Evolutionary conservation across 2,888 invertebrate genomes (phyloP).

Genomic region (Troides oblongomaculatus): DNA sequence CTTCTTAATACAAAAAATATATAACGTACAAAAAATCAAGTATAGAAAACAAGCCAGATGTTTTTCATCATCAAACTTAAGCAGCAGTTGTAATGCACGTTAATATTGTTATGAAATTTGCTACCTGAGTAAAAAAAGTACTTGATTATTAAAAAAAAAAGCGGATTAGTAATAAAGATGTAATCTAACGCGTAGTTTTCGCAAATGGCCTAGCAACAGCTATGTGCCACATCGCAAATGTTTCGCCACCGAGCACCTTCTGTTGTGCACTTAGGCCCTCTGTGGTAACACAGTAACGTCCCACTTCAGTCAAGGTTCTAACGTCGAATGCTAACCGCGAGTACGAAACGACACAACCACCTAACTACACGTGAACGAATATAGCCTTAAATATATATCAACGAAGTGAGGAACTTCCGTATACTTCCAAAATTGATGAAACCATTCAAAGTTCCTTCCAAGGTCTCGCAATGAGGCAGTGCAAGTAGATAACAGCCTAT

Average conservation of each 20-base stretch:
- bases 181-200: conserved; percentile 20
- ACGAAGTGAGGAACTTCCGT: conserved; percentile 36
- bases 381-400: conserved; percentile 12
- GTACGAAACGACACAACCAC: conserved; percentile 39
- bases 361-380: conserved; percentile 28
- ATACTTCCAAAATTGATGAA: conserved; percentile 51
- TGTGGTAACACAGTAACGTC: conserved; percentile 71
- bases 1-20: too few species aligned
- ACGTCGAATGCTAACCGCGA: conserved; percentile 47
- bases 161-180: too few species aligned
- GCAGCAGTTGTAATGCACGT: too few species aligned
- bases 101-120: too few species aligned
- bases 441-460: conserved; percentile 65
- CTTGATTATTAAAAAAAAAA: too few species aligned
- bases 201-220: conserved; percentile 50
- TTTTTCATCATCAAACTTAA: too few species aligned
- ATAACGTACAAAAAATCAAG: too few species aligned
- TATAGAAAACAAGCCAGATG: too few species aligned
- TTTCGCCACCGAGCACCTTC: conserved; percentile 65
- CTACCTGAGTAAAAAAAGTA: too few species aligned
- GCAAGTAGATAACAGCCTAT: conserved; percentile 53
- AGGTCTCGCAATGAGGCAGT: conserved; percentile 62
- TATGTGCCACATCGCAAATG: conserved; percentile 46
- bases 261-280: conserved; percentile 70
- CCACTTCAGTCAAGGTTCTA: conserved; percentile 76